Conservation (phyloP, 2,113 vertebrate species). For the Phrynosoma platyrhinos region DNA sequence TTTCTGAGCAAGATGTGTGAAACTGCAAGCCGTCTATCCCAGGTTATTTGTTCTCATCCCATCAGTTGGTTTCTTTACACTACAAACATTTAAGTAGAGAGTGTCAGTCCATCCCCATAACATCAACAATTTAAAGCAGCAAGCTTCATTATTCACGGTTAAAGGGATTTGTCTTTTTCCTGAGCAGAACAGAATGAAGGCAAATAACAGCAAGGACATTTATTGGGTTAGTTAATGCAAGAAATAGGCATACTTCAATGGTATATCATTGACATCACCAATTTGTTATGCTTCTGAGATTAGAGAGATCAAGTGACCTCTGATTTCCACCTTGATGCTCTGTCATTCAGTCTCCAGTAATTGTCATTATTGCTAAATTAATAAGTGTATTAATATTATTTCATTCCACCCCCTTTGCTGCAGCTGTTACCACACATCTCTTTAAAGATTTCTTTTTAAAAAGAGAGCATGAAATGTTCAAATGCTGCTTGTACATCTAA, state of each 20-base stretch:
- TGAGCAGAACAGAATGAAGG: background rate
- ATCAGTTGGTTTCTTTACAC: background rate
- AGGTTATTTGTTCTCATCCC: background rate
- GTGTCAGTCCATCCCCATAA: background rate
- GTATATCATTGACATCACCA: background rate
- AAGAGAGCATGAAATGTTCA: background rate
- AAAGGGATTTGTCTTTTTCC: background rate
- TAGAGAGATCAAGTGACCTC: accelerated
- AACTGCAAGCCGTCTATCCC: background rate
- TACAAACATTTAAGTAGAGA: background rate
- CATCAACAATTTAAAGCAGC: background rate
- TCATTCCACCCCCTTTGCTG: background rate
- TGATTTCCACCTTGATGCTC: background rate
- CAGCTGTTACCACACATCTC: background rate
- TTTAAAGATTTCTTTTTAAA: background rate
- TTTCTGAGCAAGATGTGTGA: no score
- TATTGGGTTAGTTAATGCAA: background rate
- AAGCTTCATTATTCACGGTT: background rate
- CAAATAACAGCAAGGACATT: background rate
- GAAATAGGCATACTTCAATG: background rate
- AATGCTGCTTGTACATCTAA: accelerated
- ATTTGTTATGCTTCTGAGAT: constrained; percentile 1
- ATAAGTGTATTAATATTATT: background rate
- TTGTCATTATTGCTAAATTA: accelerated
- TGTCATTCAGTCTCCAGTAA: background rate